Conservation (phyloP, 2,113 vertebrate genomes). For the Suncus etruscus region DNA sequence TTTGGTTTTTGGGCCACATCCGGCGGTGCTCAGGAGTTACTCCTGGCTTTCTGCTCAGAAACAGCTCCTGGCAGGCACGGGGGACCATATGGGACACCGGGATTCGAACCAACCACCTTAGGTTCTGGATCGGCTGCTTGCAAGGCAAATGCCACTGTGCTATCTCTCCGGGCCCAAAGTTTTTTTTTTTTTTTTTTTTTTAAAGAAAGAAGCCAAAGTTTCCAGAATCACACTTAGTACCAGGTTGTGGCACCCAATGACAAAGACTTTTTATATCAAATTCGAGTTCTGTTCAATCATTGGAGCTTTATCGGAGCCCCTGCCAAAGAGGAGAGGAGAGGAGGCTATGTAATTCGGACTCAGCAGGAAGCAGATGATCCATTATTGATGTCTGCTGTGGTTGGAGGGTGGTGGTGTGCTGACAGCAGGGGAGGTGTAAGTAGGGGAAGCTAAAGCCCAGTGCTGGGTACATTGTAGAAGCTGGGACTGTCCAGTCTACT, state of each 20-base stretch:
- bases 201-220: too few relatives aligned
- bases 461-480: not conserved
- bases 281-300: not conserved
- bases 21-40: too few relatives aligned
- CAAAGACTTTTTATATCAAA: not conserved
- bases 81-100: too few relatives aligned
- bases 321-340: not conserved
- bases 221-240: not conserved
- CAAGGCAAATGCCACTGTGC: too few relatives aligned
- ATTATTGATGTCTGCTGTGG: conserved; percentile 49
- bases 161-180: too few relatives aligned
- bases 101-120: too few relatives aligned
- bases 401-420: not conserved
- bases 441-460: not conserved
- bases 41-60: too few relatives aligned
- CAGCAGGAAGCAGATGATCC: conserved; percentile 45
- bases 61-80: too few relatives aligned
- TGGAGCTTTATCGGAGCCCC: not conserved
- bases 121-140: too few relatives aligned
- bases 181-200: too few relatives aligned
- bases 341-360: not conserved
- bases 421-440: not conserved
- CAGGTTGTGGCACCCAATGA: not conserved
- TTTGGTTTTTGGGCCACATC: too few relatives aligned
- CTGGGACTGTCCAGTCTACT: too few relatives aligned